Evolutionary conservation across 2,797 vertebrate genomes (phyloP).

Genomic region (Cyclura pinguis): DNA sequence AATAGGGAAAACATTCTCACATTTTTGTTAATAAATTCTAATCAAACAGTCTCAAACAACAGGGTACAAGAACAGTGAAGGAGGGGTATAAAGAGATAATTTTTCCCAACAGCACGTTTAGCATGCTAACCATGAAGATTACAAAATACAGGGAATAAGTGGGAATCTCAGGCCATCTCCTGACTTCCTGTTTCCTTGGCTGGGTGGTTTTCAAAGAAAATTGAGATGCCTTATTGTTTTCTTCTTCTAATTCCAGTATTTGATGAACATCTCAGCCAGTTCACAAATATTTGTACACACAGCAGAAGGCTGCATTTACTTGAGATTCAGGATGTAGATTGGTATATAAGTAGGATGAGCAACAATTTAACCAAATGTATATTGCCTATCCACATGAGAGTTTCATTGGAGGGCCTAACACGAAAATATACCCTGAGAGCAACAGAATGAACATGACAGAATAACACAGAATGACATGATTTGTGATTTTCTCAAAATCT

Average conservation of each 20-base stretch:
- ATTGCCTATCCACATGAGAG: background rate
- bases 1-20: slow-evolving; percentile 2
- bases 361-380: background rate
- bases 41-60: background rate
- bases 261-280: background rate
- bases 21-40: background rate
- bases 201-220: background rate
- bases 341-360: background rate
- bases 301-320: background rate
- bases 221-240: background rate
- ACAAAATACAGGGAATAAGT: background rate
- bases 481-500: background rate
- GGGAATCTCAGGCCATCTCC: too few species aligned
- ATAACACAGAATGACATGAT: background rate
- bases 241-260: background rate
- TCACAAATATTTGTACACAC: background rate
- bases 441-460: background rate
- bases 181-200: background rate
- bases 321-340: background rate
- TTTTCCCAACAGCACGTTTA: background rate
- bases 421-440: background rate
- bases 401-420: background rate
- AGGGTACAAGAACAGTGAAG: background rate
- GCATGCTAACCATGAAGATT: background rate
- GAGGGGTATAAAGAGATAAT: too few species aligned